Evolutionary conservation across 2,797 vertebrate genomes (phyloP).

Genomic region (Cryptoprocta ferox): DNA sequence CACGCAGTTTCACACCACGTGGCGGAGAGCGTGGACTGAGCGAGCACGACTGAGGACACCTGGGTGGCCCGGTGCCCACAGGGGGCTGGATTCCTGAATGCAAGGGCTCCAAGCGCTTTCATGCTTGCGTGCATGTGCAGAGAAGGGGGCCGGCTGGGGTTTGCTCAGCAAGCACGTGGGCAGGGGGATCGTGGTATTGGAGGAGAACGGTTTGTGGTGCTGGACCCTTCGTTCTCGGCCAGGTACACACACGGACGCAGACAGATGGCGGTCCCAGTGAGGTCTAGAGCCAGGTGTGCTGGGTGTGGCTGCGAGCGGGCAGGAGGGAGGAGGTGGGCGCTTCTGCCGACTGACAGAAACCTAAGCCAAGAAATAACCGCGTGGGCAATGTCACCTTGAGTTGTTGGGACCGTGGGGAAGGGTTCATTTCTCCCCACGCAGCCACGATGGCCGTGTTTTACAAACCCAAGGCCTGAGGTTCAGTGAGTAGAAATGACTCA

Average conservation of each 20-base stretch:
- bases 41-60: background rate
- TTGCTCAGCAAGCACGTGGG: background rate
- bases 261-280: background rate
- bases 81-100: background rate
- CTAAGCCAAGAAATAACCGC: background rate
- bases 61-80: background rate
- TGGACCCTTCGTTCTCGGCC: background rate
- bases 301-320: background rate
- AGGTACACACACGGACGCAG: too few relatives aligned
- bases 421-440: background rate
- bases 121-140: background rate
- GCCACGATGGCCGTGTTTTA: too few relatives aligned
- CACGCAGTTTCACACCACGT: background rate
- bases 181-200: background rate
- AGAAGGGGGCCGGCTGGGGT: background rate
- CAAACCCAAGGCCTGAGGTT: too few relatives aligned
- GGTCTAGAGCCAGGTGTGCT: background rate
- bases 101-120: background rate
- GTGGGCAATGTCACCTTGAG: background rate
- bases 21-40: background rate
- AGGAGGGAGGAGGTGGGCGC: background rate
- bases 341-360: background rate
- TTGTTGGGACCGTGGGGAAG: background rate
- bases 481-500: too few relatives aligned
- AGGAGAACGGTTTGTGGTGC: fast-evolving